Percentiles rank a stretch among this genome's conserved stretches.
Conservation (phyloP, 2,888 invertebrate genomes). For the Epinotia nisella region DNA sequence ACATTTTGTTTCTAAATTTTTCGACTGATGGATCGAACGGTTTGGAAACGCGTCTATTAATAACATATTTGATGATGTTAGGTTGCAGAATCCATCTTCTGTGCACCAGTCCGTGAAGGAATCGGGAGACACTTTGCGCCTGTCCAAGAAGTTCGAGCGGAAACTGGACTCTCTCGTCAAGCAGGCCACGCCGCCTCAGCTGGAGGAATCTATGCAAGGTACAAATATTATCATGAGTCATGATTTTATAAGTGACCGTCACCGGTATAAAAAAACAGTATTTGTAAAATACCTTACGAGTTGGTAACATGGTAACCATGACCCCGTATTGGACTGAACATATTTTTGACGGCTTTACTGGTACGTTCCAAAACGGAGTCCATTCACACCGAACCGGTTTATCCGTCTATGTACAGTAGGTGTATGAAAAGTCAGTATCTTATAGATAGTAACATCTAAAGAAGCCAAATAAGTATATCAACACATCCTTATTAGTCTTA, state of each 20-base stretch:
- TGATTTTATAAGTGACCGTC: background rate
- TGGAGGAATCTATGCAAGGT: conserved; percentile 74
- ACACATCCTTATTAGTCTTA: too few species aligned
- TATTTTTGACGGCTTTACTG: too few species aligned
- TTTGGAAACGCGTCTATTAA: too few species aligned
- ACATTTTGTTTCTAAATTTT: too few species aligned
- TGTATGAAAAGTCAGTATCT: background rate
- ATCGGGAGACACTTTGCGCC: conserved; percentile 66
- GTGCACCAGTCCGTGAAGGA: conserved; percentile 69
- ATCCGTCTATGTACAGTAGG: too few species aligned
- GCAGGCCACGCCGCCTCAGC: conserved; percentile 57
- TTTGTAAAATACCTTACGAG: background rate
- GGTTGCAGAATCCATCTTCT: conserved; percentile 57
- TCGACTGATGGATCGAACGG: too few species aligned
- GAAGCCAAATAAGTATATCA: too few species aligned
- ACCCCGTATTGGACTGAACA: background rate
- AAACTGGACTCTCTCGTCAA: conserved; percentile 63
- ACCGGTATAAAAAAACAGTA: background rate
- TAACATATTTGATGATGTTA: conserved; percentile 19
- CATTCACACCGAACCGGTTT: background rate
- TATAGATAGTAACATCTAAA: too few species aligned
- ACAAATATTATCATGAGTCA: conserved; percentile 12
- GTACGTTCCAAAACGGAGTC: background rate
- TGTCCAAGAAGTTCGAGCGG: conserved; percentile 73
- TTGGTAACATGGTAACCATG: background rate